Evolutionary conservation across 2,113 vertebrate species (phyloP).

Genomic region (Tonatia bakeri): DNA sequence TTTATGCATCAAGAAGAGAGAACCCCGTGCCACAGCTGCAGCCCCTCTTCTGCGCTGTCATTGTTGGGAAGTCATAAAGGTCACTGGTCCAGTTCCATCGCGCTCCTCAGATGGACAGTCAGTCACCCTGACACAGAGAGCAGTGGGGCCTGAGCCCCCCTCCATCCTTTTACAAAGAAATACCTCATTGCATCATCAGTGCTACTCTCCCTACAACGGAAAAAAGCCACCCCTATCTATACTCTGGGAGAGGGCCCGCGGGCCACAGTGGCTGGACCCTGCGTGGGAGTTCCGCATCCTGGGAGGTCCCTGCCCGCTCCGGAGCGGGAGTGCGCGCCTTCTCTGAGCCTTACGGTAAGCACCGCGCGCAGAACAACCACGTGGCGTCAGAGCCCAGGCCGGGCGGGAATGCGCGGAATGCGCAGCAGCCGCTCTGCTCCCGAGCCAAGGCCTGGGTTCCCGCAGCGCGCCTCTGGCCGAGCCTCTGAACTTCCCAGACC

Average conservation of each 20-base stretch:
- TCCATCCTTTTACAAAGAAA: not conserved
- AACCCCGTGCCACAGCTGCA: not conserved
- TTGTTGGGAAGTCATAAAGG: not conserved
- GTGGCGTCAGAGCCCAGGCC: constrained; percentile 74
- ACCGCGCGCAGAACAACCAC: constrained; percentile 71
- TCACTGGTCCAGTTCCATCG: not conserved
- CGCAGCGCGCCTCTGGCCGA: constrained; percentile 19
- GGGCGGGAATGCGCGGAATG: constrained; percentile 89
- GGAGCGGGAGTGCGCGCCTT: constrained; percentile 9
- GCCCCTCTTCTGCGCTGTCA: not conserved
- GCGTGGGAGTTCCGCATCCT: not conserved
- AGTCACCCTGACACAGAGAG: not conserved
- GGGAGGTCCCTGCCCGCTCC: not conserved
- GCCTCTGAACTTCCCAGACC: fast-evolving
- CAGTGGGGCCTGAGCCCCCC: not conserved
- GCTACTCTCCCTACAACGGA: not conserved
- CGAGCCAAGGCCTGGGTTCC: constrained; percentile 71
- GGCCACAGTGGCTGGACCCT: fast-evolving
- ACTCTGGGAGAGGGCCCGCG: too few species aligned
- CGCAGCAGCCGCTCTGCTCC: constrained; percentile 78
- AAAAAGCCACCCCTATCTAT: not conserved
- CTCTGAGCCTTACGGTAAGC: constrained; percentile 83
- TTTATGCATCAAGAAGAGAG: not conserved
- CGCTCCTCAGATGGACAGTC: not conserved
- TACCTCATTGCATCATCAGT: not conserved